phyloP scores from a whole-genome alignment of 1,140 invertebrate genomes.

The Leptinotarsa defecta region DNA sequence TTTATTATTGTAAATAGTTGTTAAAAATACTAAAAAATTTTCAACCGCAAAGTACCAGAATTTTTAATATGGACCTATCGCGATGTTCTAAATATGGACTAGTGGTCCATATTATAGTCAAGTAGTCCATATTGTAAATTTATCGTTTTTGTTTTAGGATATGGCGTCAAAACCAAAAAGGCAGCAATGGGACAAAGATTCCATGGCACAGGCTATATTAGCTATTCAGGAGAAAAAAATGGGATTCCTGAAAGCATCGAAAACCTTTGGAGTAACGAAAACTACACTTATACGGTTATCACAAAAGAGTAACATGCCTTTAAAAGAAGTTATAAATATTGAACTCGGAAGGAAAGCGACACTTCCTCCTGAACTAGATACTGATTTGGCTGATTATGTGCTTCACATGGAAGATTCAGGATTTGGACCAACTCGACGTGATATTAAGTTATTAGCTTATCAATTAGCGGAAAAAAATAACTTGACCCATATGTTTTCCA shows the following conservation, averaged over 20 bases:
- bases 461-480: slow-evolving; percentile 19
- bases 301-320: slow-evolving; percentile 6
- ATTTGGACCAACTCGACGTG: slow-evolving; percentile 7
- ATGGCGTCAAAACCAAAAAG: slow-evolving; percentile 4
- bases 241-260: slow-evolving; percentile 14
- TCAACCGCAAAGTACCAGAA: background rate
- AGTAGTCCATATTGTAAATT: background rate
- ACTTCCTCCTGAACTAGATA: slow-evolving; percentile 11
- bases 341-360: slow-evolving; percentile 17
- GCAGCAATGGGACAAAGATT: slow-evolving; percentile 21
- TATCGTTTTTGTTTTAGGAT: background rate
- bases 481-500: slow-evolving; percentile 13
- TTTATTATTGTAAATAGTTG: too few relatives aligned
- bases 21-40: background rate
- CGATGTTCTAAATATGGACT: slow-evolving; percentile 1
- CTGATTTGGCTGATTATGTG: slow-evolving; percentile 10
- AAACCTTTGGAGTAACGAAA: slow-evolving; percentile 20
- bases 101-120: background rate
- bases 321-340: slow-evolving; percentile 20
- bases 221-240: slow-evolving; percentile 22
- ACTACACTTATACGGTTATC: slow-evolving; percentile 11
- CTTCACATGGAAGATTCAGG: slow-evolving; percentile 14
- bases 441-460: slow-evolving; percentile 12
- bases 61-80: background rate
- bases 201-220: slow-evolving; percentile 16